A percentile compares a stretch with the other conserved stretches of the same genome.
Conservation (phyloP, 2,888 invertebrate genomes). For the Halictus ligatus region DNA sequence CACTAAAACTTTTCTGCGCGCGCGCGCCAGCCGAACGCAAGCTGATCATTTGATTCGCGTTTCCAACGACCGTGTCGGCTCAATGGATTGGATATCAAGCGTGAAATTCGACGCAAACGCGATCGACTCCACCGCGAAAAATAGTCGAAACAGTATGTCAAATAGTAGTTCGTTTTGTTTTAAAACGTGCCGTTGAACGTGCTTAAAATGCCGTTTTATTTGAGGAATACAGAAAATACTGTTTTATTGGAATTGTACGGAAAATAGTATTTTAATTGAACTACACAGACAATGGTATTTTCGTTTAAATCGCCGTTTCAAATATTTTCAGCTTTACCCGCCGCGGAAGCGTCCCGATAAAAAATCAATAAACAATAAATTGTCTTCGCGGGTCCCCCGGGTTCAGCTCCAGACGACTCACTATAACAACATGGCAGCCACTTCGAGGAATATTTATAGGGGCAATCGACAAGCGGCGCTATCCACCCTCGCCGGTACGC, state of each 20-base stretch:
- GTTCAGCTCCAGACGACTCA: neutral
- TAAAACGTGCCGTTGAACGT: neutral
- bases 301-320: neutral
- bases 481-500: neutral
- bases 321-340: neutral
- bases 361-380: conserved; percentile 1
- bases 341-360: neutral
- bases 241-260: neutral
- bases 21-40: no score
- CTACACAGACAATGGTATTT: no score
- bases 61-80: neutral
- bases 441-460: conserved; percentile 17
- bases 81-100: neutral
- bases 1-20: no score
- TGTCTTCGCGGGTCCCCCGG: neutral
- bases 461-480: neutral
- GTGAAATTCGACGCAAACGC: neutral
- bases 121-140: neutral
- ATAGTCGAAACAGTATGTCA: neutral
- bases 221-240: neutral
- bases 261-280: neutral
- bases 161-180: neutral
- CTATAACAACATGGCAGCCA: conserved; percentile 1
- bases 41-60: neutral
- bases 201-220: neutral